These are phyloP conservation scores for Henicopernis longicauda DNA, from an alignment of 2,113 vertebrate genomes.

Conservation along the genomic window DNA sequence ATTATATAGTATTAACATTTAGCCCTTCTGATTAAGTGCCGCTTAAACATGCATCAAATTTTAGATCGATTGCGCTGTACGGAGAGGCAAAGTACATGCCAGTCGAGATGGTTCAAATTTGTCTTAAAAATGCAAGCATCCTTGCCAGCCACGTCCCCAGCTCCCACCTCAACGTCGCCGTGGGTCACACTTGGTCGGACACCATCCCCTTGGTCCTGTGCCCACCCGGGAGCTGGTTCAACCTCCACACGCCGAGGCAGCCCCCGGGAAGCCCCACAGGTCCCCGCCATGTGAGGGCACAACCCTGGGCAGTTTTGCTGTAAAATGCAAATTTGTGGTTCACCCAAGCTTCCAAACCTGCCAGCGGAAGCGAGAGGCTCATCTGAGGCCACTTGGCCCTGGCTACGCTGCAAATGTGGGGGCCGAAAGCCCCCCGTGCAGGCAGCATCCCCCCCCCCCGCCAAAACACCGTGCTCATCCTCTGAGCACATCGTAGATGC, in stretches of 20 bases:
- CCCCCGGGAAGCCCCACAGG: not conserved
- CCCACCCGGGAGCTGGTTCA: not conserved
- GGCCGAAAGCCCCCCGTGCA: not conserved
- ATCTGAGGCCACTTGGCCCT: not conserved
- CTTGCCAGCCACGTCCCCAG: not conserved
- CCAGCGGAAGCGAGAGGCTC: not conserved
- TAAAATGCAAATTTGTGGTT: not conserved
- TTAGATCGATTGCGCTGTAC: rapidly evolving
- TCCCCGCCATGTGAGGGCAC: rapidly evolving
- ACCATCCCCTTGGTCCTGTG: not conserved
- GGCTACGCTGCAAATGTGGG: rapidly evolving
- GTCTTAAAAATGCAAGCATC: not conserved
- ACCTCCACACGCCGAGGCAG: not conserved
- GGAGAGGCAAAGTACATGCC: not conserved
- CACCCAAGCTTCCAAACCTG: not conserved
- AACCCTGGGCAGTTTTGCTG: not conserved
- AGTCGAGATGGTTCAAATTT: not conserved
- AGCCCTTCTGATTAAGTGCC: slow-evolving; percentile 9
- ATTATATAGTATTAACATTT: not conserved
- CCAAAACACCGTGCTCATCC: not conserved
- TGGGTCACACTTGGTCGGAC: not conserved
- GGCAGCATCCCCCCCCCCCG: not conserved
- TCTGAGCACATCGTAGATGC: rapidly evolving
- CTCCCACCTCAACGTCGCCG: rapidly evolving
- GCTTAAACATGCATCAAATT: not conserved